Evolutionary conservation across 2,888 invertebrate genomes (phyloP).

Genomic region (Lydus trimaculatus): DNA sequence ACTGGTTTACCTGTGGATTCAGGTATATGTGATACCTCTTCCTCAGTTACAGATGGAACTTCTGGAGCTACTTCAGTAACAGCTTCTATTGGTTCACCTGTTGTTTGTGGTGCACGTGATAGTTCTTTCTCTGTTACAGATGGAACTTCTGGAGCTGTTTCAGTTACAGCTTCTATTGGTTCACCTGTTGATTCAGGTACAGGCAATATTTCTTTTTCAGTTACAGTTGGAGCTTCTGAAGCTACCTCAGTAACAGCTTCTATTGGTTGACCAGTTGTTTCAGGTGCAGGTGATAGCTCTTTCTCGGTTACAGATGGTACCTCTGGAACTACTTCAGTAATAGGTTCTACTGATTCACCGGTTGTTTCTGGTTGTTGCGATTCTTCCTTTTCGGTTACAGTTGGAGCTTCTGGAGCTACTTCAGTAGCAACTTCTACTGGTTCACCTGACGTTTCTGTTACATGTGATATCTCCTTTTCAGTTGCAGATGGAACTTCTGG

Average conservation of each 20-base stretch:
- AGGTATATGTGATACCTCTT: background rate
- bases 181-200: background rate
- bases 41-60: constrained; percentile 2
- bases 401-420: constrained; percentile 12
- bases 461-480: background rate
- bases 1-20: background rate
- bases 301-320: background rate
- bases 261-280: background rate
- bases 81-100: constrained; percentile 1
- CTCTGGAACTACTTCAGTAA: background rate
- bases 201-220: background rate
- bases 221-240: background rate
- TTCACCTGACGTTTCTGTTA: too few relatives aligned
- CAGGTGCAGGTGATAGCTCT: constrained; percentile 3
- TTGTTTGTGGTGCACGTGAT: background rate
- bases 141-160: background rate
- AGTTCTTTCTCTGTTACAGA: background rate
- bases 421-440: too few relatives aligned
- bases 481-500: background rate
- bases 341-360: constrained; percentile 15
- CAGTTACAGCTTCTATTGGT: constrained; percentile 12
- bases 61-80: background rate
- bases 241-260: constrained; percentile 7
- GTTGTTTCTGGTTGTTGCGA: background rate
- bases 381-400: constrained; percentile 2